Percentiles rank a stretch among this genome's conserved stretches.
phyloP scores from a whole-genome alignment of 2,888 invertebrate genomes.

The Branchipolynoe longqiensis region DNA sequence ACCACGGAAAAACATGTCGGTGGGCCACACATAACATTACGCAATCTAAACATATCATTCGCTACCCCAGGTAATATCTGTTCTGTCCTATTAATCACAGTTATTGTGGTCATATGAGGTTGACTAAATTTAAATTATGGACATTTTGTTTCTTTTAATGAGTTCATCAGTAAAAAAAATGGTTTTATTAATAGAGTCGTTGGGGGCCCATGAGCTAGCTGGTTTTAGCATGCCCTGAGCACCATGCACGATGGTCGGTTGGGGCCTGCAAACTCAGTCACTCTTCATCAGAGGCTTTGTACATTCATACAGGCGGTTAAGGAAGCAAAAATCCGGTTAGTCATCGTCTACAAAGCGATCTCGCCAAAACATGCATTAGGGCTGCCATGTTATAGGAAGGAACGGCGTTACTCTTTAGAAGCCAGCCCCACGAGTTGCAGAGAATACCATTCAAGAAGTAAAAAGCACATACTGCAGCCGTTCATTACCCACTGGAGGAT shows the following conservation, averaged over 20 bases:
- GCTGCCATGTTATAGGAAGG: too few species aligned
- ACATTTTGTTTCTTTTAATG: background rate
- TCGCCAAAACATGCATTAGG: too few species aligned
- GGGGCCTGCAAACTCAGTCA: background rate
- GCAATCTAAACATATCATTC: slow-evolving; percentile 42
- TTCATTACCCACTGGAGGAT: too few species aligned
- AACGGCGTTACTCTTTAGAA: too few species aligned
- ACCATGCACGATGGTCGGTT: background rate
- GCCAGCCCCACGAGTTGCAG: too few species aligned
- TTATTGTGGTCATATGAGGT: background rate
- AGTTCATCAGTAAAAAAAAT: background rate
- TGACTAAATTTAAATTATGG: background rate
- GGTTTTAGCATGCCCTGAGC: background rate
- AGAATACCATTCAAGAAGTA: too few species aligned
- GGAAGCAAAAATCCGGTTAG: background rate
- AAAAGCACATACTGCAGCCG: too few species aligned
- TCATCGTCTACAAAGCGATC: too few species aligned
- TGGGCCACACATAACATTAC: slow-evolving; percentile 24
- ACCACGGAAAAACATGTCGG: slow-evolving; percentile 49
- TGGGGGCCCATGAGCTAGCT: background rate
- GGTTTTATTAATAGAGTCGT: background rate
- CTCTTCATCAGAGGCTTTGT: slow-evolving; percentile 2
- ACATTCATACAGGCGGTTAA: background rate
- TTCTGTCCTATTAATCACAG: background rate
- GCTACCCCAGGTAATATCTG: background rate